Base-by-base conservation (phyloP, 2,113 vertebrate species). In the Benitochromis conjunctus region DNA sequence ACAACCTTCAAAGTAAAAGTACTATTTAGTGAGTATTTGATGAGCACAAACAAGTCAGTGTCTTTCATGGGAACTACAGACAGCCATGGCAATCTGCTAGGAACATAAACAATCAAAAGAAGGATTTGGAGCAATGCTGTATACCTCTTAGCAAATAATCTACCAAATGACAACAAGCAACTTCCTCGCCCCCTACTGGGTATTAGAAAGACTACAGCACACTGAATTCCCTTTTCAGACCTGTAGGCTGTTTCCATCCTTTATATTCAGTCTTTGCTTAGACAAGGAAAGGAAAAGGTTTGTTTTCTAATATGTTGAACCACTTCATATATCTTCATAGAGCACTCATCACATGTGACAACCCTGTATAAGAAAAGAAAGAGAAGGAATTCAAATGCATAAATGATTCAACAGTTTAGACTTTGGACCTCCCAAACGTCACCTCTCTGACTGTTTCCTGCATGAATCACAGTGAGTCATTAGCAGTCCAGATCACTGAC, bases 381-480 rank as follows among this genome's bases (percentile, higher is more conserved):
- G 60, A 31, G 41, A 78, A 55, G 10, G 41, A 87, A 86, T 83
- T 64, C 64, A 91, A 86, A 91, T 46, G 24, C 46, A 83, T 84
- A 12, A 60, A 83, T 86, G 58, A 85, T 86, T 86, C 54, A 34
- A 64, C 71, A 12, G 60, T 60, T 26, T 29, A 62, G 69, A 53
- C 18, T 80, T 69, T 56, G 77, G 82, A 74, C 71, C 80, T 76
- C 64, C 79, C 58, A 64, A 92, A 84, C 56, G 36, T 86, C 62
- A 62, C 62, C 41, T 57, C 79, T 55, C 24, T 79, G 79, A 53
- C 69, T 34, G 24, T 54, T 79, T 54, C 76, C 76, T 43, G 76
- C 60, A 66, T 87, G 84, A 93, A 83, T 92, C 84, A 82, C 43
- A 55, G 24, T 87, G 87, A 87, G 79, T 91, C 89, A 88, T 64